A percentile compares a stretch with the other conserved stretches of the same genome.
These are phyloP conservation scores for Leptura quadrifasciata DNA, from an alignment of 2,888 invertebrate species.

Conservation along the genomic window DNA sequence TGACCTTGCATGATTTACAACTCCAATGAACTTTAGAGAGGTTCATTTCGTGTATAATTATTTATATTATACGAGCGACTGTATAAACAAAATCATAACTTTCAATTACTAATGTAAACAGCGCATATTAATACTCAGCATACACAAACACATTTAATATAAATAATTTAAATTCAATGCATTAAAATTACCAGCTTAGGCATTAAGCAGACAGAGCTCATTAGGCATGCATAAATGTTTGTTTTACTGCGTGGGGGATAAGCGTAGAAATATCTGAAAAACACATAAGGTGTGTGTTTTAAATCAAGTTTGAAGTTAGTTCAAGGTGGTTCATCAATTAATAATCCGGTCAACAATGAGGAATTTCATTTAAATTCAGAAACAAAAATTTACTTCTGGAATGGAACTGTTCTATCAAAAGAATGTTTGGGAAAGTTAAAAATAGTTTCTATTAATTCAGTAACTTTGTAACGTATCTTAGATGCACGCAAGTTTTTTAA, in stretches of 20 bases:
- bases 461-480: too few species aligned
- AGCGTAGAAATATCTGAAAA: slow-evolving; percentile 6
- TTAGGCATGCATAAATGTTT: slow-evolving; percentile 21
- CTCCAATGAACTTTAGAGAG: slow-evolving; percentile 37
- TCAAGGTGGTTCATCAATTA: neutral
- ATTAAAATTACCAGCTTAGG: slow-evolving; percentile 5
- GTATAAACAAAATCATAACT: slow-evolving; percentile 38
- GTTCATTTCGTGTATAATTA: slow-evolving; percentile 28
- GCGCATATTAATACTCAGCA: slow-evolving; percentile 19
- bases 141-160: slow-evolving; percentile 16
- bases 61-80: slow-evolving; percentile 16
- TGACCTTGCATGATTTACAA: slow-evolving; percentile 17
- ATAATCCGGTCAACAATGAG: too few species aligned
- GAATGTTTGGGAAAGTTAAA: too few species aligned
- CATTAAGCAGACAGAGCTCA: slow-evolving; percentile 4
- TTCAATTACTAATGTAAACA: slow-evolving; percentile 32
- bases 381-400: too few species aligned
- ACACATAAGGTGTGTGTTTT: neutral
- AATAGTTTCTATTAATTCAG: too few species aligned
- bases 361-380: too few species aligned
- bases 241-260: neutral
- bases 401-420: too few species aligned
- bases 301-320: neutral
- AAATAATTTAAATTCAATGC: slow-evolving; percentile 38
- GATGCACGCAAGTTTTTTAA: too few species aligned